Conservation (phyloP, 2,113 vertebrate genomes). For the Salvelinus alpinus region DNA sequence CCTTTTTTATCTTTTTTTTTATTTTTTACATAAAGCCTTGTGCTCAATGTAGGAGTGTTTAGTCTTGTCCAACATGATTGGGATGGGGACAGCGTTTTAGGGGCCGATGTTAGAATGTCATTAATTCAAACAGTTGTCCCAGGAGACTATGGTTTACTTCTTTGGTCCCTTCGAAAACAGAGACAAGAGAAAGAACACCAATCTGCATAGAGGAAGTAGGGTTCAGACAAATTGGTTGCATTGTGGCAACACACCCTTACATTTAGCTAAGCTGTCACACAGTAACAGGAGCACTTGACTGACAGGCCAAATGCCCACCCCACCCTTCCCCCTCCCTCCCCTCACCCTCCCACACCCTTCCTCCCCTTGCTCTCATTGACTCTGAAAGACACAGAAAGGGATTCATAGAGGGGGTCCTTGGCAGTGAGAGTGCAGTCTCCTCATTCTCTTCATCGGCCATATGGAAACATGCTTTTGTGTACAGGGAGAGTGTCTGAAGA, state of each 20-base stretch:
- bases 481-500: conserved; percentile 85
- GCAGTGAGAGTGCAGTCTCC: conserved; percentile 72
- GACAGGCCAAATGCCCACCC: conserved; percentile 72
- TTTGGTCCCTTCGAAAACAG: neutral
- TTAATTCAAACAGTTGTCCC: too few relatives aligned
- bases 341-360: conserved; percentile 70
- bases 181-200: neutral
- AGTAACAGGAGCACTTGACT: conserved; percentile 72
- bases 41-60: too few relatives aligned
- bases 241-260: neutral
- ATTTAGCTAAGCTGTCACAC: conserved; percentile 79
- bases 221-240: too few relatives aligned
- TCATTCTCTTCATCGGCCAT: conserved; percentile 84
- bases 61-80: too few relatives aligned
- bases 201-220: too few relatives aligned
- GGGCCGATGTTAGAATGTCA: too few relatives aligned
- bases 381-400: conserved; percentile 7
- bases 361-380: conserved; percentile 44
- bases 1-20: too few relatives aligned
- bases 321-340: conserved; percentile 74
- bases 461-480: conserved; percentile 91
- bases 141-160: neutral
- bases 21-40: too few relatives aligned
- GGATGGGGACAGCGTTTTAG: too few relatives aligned
- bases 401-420: conserved; percentile 68